Percentiles rank a stretch among this genome's conserved stretches.
phyloP scores from a whole-genome alignment of 2,888 invertebrate genomes.

The Diarsia dahlii region DNA sequence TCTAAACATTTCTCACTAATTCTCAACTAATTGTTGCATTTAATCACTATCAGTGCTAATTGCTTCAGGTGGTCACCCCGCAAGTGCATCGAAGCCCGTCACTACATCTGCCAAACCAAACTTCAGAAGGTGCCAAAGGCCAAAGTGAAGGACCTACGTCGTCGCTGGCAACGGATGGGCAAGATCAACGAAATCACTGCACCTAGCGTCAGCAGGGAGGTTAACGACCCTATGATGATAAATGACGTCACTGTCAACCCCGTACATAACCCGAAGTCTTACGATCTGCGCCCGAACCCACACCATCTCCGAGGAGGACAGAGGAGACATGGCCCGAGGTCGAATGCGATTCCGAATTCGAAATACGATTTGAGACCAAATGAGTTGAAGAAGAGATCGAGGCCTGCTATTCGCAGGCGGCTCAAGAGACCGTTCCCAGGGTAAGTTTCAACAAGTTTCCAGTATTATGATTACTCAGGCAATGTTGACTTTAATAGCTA shows the following conservation, averaged over 20 bases:
- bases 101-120: conserved; percentile 93
- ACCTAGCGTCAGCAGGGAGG: conserved; percentile 82
- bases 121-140: conserved; percentile 87
- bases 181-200: conserved; percentile 90
- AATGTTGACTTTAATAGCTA: no score
- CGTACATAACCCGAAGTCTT: conserved; percentile 80
- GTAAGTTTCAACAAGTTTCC: conserved; percentile 68
- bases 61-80: conserved; percentile 92
- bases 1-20: conserved; percentile 1
- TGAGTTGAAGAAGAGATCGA: conserved; percentile 79
- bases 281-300: conserved; percentile 78
- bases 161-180: conserved; percentile 88
- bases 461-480: no score
- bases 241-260: conserved; percentile 84
- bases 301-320: conserved; percentile 61
- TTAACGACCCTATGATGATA: conserved; percentile 77
- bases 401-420: conserved; percentile 75
- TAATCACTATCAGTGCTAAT: conserved; percentile 43
- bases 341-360: conserved; percentile 66
- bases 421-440: conserved; percentile 87
- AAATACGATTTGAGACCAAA: conserved; percentile 76
- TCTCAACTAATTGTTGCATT: conserved; percentile 5
- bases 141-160: conserved; percentile 85
- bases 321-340: conserved; percentile 64
- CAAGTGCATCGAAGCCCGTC: conserved; percentile 92